Evolutionary conservation across 2,888 invertebrate species (phyloP), one percentile per base, ranked within the genome.

Genomic region (Chironomus tentans): DNA sequence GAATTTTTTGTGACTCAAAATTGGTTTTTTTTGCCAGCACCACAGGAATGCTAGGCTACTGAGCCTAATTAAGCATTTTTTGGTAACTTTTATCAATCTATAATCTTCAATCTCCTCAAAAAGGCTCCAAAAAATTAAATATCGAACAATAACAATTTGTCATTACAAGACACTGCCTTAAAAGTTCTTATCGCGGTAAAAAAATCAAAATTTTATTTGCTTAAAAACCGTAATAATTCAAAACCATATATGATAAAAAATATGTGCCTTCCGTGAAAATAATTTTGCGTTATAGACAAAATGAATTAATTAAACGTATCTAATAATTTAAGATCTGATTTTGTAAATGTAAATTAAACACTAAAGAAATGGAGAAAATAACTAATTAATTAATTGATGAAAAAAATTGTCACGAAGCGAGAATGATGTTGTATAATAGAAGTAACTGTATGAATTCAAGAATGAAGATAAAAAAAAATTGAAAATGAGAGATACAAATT

Each of bases 241-340:
- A 65, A 65, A 65, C 38, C 38, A 38, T 38, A 21, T 65, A 24
- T 24, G 65, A n/a, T n/a, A n/a, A 65, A 65, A 38, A 38, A 65
- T 65, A 65, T 62, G 73, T 73, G 73, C 73, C 73, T 73, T 73
- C 56, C 38, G 7, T 18, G 13, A 28, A 71, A 73, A 73, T 38
- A 73, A 65, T 24, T 65, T 65, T 65, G 21, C 65, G 65, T 22
- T 65, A 65, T 65, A 65, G 38, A 38, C 38, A 38, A 38, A 38
- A 38, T 38, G 38, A 38, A 65, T 13, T 18, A 24, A 65, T 18
- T 65, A 24, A 65, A 22, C 73, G 73, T 73, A 73, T 73, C 73
- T 73, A 73, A 73, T 73, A 73, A 72, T 48, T 70, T 72, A 72
- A 72, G 73, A 73, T 73, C 73, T 73, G 73, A 73, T 70, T 47